Conservation (phyloP, 2,797 vertebrate species). For the Jordanella pulchra region DNA sequence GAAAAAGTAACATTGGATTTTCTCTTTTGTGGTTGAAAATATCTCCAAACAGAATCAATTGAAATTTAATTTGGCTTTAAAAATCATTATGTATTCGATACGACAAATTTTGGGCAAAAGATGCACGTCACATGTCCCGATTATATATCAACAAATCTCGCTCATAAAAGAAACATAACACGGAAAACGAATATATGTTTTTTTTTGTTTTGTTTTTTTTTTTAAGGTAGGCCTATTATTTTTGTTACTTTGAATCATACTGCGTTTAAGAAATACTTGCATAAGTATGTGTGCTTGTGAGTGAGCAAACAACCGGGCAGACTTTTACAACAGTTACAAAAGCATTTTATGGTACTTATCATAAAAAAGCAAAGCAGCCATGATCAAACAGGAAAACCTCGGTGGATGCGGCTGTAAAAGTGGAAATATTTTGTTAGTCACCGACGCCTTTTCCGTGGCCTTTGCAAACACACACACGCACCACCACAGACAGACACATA, state of each 20-base stretch:
- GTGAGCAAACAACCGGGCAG: conserved; percentile 53
- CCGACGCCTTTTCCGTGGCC: conserved; percentile 46
- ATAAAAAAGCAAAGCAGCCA: conserved; percentile 45
- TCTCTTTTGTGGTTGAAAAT: conserved; percentile 3
- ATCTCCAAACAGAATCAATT: background rate
- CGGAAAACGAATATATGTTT: background rate
- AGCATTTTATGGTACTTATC: conserved; percentile 60
- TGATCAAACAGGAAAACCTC: conserved; percentile 61
- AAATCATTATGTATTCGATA: background rate
- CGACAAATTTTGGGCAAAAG: background rate
- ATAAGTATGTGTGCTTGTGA: conserved; percentile 33
- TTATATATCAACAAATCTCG: background rate
- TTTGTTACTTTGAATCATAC: background rate
- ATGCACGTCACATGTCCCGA: background rate
- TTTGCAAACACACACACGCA: conserved; percentile 1
- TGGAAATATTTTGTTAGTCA: conserved; percentile 58
- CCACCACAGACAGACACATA: background rate
- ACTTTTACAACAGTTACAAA: conserved; percentile 67
- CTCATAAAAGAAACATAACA: background rate
- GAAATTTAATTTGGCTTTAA: background rate
- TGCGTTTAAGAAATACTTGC: conserved; percentile 21
- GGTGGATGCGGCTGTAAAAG: conserved; percentile 55
- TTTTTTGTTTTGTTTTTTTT: background rate
- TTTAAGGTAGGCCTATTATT: background rate
- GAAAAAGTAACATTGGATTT: conserved; percentile 1